phyloP scores from a whole-genome alignment of 2,113 vertebrate genomes.

The Alosa alosa region DNA sequence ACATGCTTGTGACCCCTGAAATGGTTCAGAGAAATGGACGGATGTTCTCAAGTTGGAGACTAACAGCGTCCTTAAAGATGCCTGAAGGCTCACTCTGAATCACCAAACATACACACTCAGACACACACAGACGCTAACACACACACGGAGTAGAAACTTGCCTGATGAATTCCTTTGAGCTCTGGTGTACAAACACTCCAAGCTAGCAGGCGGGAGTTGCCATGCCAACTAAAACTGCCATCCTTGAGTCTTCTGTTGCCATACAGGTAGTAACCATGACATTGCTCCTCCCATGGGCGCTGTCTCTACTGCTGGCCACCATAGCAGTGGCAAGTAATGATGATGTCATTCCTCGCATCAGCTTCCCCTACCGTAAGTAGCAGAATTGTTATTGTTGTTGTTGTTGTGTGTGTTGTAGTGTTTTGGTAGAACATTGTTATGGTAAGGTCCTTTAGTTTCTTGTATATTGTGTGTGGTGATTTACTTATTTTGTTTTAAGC shows the following conservation, averaged over 20 bases:
- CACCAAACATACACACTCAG: not conserved
- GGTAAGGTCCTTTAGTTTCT: not conserved
- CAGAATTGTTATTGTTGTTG: not conserved
- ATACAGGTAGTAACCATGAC: conserved; percentile 4
- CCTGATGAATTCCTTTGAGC: not conserved
- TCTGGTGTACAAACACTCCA: not conserved
- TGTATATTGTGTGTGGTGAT: not conserved
- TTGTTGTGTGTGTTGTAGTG: not conserved
- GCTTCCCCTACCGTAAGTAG: not conserved
- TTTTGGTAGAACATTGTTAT: not conserved
- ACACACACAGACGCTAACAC: not conserved
- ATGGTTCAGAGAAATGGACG: not conserved
- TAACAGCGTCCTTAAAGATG: not conserved
- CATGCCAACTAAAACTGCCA: conserved; percentile 10
- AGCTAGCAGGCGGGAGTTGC: not conserved
- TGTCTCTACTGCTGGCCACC: not conserved
- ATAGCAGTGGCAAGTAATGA: not conserved
- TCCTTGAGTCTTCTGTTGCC: not conserved
- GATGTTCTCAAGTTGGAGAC: not conserved
- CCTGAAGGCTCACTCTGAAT: not conserved
- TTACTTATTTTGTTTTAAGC: not conserved
- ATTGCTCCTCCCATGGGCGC: not conserved
- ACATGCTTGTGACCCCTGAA: not conserved
- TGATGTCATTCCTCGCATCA: conserved; percentile 3
- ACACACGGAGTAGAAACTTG: not conserved